Conservation (phyloP, 2,113 vertebrate genomes). For the Macroglossus sobrinus region DNA sequence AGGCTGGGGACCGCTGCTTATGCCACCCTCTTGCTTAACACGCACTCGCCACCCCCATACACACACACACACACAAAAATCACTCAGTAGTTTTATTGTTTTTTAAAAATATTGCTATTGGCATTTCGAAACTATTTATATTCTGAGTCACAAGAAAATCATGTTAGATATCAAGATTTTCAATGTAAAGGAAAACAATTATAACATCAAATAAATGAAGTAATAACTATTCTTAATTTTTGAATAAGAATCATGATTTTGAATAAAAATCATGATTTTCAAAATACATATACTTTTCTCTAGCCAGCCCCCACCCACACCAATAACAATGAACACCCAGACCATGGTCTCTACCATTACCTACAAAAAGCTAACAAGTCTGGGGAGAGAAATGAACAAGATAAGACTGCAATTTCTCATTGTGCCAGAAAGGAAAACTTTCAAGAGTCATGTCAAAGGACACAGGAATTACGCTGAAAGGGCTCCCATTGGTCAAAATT, state of each 20-base stretch:
- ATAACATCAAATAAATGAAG: neutral
- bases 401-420: neutral
- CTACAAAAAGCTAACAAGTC: neutral
- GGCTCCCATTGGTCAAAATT: neutral
- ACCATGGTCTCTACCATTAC: neutral
- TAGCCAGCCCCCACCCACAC: neutral
- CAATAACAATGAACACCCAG: neutral
- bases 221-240: neutral
- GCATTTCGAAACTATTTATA: neutral
- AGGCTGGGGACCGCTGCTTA: no score
- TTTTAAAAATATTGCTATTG: neutral
- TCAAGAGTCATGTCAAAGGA: neutral
- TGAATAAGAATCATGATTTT: neutral
- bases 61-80: neutral
- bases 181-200: neutral
- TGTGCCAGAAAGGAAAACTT: neutral
- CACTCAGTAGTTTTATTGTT: neutral
- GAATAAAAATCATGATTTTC: neutral
- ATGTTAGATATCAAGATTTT: neutral
- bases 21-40: neutral
- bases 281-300: neutral
- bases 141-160: neutral
- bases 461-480: neutral
- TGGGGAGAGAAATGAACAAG: neutral
- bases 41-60: no score